These are phyloP conservation scores for cattle (Bos taurus) DNA, from an alignment of 2,113 vertebrate genomes.

Conservation along the genomic window ARS-UCD2.0 NC_037347.1:17559501-17560000, in stretches of 20 bases:
- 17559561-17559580: neutral
- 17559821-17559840: conserved; percentile 54
- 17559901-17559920: conserved; percentile 1
- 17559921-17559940: conserved; percentile 24
- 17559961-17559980: conserved; percentile 46
- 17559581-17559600: neutral
- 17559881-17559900: neutral
- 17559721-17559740: conserved; percentile 5
- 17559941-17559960: conserved; percentile 44
- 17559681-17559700: neutral
- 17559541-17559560: too few species aligned
- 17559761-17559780: conserved; percentile 9
- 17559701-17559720: neutral
- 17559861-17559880: neutral
- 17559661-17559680: neutral
- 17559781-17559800: conserved; percentile 24
- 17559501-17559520: neutral
- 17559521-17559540: neutral
- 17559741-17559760: conserved; percentile 46
- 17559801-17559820: conserved; percentile 14
- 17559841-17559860: neutral
- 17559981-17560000: conserved; percentile 54
- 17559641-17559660: neutral
- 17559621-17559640: neutral
- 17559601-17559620: neutral